Base-by-base conservation (phyloP, 2,888 invertebrate species). In the Brenthis hecate region DNA sequence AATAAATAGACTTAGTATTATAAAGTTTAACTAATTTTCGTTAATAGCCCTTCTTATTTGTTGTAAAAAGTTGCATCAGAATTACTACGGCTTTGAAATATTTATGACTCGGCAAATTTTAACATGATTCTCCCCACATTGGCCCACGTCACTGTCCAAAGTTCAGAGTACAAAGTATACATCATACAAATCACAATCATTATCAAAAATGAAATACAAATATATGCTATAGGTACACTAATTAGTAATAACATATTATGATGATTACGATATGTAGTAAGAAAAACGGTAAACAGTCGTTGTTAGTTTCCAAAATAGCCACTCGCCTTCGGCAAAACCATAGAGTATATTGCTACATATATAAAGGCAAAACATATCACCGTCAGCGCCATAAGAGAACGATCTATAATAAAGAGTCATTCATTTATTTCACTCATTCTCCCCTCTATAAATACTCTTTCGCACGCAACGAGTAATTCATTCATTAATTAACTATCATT, bases 371-470 rank as follows among this genome's bases (percentile, higher is more conserved):
- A 28, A 28, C 2, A 28, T 28, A 28, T 28, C 23, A 3, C 23
- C 23, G 3, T 28, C 3, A 2, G 23, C 23, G 23, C 23, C 23
- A 28, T 28, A 3, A 2, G 23, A 28, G 23, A 28, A 28, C 28
- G 28, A n/a, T 16, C 5, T 53, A 53, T n/a, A 58, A 28, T 58
- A n/a, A 11, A 16, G 1, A 28, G 16, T 28, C 23, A 47, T 54
- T 48, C 58, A 47, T 56, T 54, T 47, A 19, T 43, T 23, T 47
- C 58, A 60, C 28, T 60, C 60, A n/a, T 60, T 60, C 60, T 23
- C 48, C 50, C 5, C 13, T 60, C 50, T 60, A n/a, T 60, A 60
- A 60, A 60, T 48, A 60, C 60, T 32, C 60, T 60, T 50, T 60
- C 50, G n/a, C 50, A 48, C 28, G 50, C 32, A 60, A 60, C 16